Evolutionary conservation across 2,113 vertebrate species (phyloP).

Genomic region (Aphelocoma coerulescens): DNA sequence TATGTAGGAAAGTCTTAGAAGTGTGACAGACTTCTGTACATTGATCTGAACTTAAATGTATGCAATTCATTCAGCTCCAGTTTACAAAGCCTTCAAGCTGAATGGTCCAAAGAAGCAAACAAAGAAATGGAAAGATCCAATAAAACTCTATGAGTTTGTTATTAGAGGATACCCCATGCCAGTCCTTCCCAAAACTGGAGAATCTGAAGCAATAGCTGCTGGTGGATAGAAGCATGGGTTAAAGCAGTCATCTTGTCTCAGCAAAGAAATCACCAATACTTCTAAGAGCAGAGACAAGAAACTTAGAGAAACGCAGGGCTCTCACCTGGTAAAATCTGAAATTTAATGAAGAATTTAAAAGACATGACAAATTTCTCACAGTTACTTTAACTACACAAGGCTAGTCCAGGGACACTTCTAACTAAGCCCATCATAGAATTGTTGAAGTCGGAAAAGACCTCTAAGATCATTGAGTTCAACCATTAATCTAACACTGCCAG

Average conservation of each 20-base stretch:
- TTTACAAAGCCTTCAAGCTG: neutral
- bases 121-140: neutral
- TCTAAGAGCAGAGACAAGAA: neutral
- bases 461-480: neutral
- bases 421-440: neutral
- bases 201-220: neutral
- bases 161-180: neutral
- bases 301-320: neutral
- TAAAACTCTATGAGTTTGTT: neutral
- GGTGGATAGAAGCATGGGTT: neutral
- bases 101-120: neutral
- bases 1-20: neutral
- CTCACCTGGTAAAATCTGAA: neutral
- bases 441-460: rapidly evolving
- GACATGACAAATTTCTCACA: neutral
- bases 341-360: neutral
- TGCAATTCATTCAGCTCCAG: neutral
- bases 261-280: neutral
- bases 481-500: neutral
- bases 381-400: neutral
- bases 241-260: neutral
- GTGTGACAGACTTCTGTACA: neutral
- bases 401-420: neutral
- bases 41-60: neutral
- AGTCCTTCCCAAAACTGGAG: neutral